phyloP scores from a whole-genome alignment of 2,888 invertebrate genomes.

The Perizoma flavofasciatum region DNA sequence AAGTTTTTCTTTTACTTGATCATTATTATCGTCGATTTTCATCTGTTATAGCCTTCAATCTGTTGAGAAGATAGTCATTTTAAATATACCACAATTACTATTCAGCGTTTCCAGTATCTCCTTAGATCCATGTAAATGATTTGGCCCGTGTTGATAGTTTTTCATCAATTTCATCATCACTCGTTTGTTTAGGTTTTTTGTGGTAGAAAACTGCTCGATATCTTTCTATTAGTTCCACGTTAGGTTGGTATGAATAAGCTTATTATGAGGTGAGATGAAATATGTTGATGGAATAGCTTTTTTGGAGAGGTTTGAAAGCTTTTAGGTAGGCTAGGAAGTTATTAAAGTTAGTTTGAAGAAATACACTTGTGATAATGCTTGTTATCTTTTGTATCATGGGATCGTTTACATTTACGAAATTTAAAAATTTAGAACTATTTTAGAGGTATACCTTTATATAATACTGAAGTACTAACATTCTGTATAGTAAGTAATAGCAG shows the following conservation, averaged over 20 bases:
- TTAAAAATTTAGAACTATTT: too few relatives aligned
- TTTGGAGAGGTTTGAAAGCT: background rate
- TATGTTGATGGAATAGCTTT: constrained; percentile 13
- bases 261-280: constrained; percentile 26
- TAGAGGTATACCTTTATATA: too few relatives aligned
- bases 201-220: constrained; percentile 56
- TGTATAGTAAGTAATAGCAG: too few relatives aligned
- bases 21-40: too few relatives aligned
- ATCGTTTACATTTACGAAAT: too few relatives aligned
- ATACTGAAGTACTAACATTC: too few relatives aligned
- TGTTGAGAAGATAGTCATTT: too few relatives aligned
- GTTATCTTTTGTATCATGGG: too few relatives aligned
- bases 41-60: constrained; percentile 11
- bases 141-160: constrained; percentile 59
- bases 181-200: constrained; percentile 72
- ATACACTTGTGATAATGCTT: background rate
- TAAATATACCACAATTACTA: constrained; percentile 17
- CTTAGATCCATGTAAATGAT: constrained; percentile 41
- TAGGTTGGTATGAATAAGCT: constrained; percentile 45
- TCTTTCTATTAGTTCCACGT: constrained; percentile 50
- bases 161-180: constrained; percentile 57
- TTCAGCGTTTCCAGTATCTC: constrained; percentile 46
- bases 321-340: background rate
- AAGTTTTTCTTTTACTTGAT: too few relatives aligned
- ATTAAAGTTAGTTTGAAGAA: background rate